Evolutionary conservation across 2,888 invertebrate genomes (phyloP).

Genomic region (Brassicogethes aeneus): DNA sequence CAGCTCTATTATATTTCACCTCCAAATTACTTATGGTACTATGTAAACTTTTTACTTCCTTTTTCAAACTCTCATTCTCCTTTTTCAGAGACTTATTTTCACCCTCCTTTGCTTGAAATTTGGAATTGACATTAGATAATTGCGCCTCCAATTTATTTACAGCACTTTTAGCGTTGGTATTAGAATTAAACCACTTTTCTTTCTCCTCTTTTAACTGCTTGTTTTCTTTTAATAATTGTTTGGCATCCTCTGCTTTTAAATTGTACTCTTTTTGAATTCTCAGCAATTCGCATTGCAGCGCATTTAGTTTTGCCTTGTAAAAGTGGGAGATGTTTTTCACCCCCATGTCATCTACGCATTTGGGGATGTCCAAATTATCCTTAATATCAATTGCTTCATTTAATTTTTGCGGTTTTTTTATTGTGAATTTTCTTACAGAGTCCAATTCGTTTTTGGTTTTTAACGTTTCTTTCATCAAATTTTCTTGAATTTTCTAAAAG

Average conservation of each 20-base stretch:
- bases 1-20: slow-evolving; percentile 41
- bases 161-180: slow-evolving; percentile 27
- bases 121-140: slow-evolving; percentile 25
- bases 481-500: slow-evolving; percentile 31
- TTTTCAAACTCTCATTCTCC: slow-evolving; percentile 44
- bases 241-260: slow-evolving; percentile 32
- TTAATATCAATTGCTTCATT: slow-evolving; percentile 2
- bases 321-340: slow-evolving; percentile 30
- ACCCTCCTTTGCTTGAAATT: slow-evolving; percentile 32
- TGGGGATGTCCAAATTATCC: slow-evolving; percentile 13
- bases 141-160: slow-evolving; percentile 34
- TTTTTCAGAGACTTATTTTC: slow-evolving; percentile 34
- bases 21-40: slow-evolving; percentile 40
- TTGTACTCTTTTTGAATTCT: slow-evolving; percentile 29
- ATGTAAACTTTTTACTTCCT: slow-evolving; percentile 40
- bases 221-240: slow-evolving; percentile 32
- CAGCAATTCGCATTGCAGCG: slow-evolving; percentile 29
- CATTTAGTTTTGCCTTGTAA: slow-evolving; percentile 34
- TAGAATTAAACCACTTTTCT: slow-evolving; percentile 36
- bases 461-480: slow-evolving; percentile 23
- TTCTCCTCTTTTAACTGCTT: slow-evolving; percentile 32
- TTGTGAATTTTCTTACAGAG: slow-evolving; percentile 12
- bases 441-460: slow-evolving; percentile 19
- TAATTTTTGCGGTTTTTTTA: slow-evolving; percentile 4
- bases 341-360: slow-evolving; percentile 30